These are phyloP conservation scores for Amia ocellicauda DNA, from an alignment of 2,113 vertebrate species.

Conservation along the genomic window DNA sequence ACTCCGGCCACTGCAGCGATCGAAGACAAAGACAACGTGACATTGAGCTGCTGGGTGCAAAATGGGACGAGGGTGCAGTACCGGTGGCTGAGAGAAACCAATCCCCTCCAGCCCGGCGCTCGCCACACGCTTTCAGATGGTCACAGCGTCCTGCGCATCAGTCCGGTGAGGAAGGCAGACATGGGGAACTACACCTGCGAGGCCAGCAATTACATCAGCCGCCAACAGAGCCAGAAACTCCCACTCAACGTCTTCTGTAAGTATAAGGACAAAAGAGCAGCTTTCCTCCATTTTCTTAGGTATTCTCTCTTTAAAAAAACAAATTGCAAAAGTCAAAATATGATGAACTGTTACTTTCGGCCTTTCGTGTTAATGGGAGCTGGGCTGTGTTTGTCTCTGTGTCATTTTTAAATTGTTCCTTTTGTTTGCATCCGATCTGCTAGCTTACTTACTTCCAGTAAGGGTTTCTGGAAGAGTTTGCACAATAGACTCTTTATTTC, in stretches of 20 bases:
- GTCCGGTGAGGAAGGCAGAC: slow-evolving; percentile 63
- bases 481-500: too few species aligned
- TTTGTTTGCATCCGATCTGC: too few species aligned
- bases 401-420: too few species aligned
- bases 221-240: slow-evolving; percentile 30
- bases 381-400: too few species aligned
- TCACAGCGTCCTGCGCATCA: slow-evolving; percentile 51
- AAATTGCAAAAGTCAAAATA: too few species aligned
- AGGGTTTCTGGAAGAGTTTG: too few species aligned
- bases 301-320: too few species aligned
- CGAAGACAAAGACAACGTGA: slow-evolving; percentile 65
- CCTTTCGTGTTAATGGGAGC: too few species aligned
- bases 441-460: too few species aligned
- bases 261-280: slow-evolving; percentile 37
- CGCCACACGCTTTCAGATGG: slow-evolving; percentile 52
- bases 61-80: slow-evolving; percentile 58
- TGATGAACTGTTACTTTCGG: too few species aligned
- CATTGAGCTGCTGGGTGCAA: slow-evolving; percentile 59
- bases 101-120: slow-evolving; percentile 25
- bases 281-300: too few species aligned
- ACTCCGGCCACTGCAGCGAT: slow-evolving; percentile 48
- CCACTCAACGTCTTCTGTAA: slow-evolving; percentile 68
- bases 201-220: slow-evolving; percentile 58
- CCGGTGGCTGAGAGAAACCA: slow-evolving; percentile 56
- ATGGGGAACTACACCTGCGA: slow-evolving; percentile 60